Evolutionary conservation across 2,113 vertebrate genomes (phyloP).

Genomic region (Chlorocebus sabaeus): DNA sequence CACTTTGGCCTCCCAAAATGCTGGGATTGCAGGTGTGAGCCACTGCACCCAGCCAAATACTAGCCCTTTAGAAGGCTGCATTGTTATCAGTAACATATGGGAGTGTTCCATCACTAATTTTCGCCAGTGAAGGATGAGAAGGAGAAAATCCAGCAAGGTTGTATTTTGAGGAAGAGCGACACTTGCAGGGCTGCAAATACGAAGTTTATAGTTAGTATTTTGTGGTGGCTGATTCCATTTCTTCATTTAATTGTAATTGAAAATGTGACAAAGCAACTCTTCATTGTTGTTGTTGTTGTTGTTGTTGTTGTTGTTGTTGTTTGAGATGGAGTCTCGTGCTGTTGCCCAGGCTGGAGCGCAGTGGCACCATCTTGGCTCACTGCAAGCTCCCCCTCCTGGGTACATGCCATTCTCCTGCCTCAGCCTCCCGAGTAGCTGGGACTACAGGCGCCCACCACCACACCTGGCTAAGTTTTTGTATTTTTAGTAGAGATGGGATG

Average conservation of each 20-base stretch:
- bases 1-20: too few relatives aligned
- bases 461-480: too few relatives aligned
- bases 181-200: too few relatives aligned
- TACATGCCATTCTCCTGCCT: too few relatives aligned
- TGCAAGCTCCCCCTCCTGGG: too few relatives aligned
- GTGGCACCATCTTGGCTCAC: too few relatives aligned
- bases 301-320: not conserved
- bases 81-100: not conserved
- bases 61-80: not conserved
- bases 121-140: not conserved
- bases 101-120: not conserved
- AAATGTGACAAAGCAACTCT: not conserved
- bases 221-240: not conserved
- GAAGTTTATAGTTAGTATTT: not conserved
- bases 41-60: too few relatives aligned
- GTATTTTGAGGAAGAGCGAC: not conserved
- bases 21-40: too few relatives aligned
- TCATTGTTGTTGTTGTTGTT: not conserved
- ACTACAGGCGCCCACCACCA: rapidly evolving
- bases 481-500: too few relatives aligned
- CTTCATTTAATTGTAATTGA: not conserved
- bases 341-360: too few relatives aligned
- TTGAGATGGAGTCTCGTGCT: too few relatives aligned
- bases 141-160: not conserved
- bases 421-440: too few relatives aligned